Base-by-base conservation (phyloP, 2,888 invertebrate genomes). In the Therioaphis trifolii region DNA sequence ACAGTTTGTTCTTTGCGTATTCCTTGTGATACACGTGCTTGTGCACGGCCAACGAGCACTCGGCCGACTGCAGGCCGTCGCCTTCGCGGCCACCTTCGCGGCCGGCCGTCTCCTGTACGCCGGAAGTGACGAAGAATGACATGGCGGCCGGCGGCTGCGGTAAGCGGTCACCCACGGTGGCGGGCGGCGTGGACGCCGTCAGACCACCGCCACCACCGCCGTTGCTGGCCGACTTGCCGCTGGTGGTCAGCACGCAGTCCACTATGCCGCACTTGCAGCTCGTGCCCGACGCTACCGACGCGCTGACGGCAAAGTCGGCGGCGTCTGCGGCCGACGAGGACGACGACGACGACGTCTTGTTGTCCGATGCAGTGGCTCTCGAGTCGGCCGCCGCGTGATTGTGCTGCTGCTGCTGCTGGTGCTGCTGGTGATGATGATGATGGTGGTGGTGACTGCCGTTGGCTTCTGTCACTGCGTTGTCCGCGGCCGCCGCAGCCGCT, bases 1-100 rank as follows among this genome's bases (percentile, higher is more conserved):
- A 94, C 35, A 94, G 89, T 87, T 93, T 93, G 0, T 89, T 89
- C 68, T 85, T 85, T 85, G 74, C 63, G 49, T 79, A 77, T 74
- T 80, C 79, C 52, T 82, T 77, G 52, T 84, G 84, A 63, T 75
- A 79, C 49, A 84, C 78, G 77, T 82, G 84, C 75, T 85, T 55
- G 72, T 85, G 80, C 40, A 79, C 72, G 78, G 86, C 88, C 88
- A 72, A 35, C 14, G 82, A 82, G 63, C 74, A 82, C 15, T 88
- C 87, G 24, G 84, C 71, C 40, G 88, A 86, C 86, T 88, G 88
- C 18, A 88, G 87, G 87, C 87, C 88, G 63, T 86, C n/a, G n/a
- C n/a, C n/a, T n/a, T n/a, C n/a, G n/a, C n/a, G n/a, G n/a, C n/a
- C n/a, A n/a, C n/a, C n/a, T n/a, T n/a, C 88, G 85, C 86, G 88